Evolutionary conservation across 2,888 invertebrate genomes (phyloP).

Genomic region (Amblyteles armatorius): DNA sequence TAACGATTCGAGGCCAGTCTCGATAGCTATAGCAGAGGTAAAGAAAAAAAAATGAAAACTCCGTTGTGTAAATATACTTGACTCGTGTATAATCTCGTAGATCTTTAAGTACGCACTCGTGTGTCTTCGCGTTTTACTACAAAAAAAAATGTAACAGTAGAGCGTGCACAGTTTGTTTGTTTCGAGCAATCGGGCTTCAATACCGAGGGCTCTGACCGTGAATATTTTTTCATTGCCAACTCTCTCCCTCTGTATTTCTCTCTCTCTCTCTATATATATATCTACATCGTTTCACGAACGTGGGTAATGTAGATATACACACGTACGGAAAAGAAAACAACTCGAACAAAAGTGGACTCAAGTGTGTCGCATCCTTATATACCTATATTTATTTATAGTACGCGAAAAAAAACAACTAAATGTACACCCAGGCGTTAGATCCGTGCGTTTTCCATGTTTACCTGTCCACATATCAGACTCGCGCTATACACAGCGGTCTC

Average conservation of each 20-base stretch:
- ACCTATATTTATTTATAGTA: neutral
- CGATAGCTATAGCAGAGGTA: slow-evolving; percentile 19
- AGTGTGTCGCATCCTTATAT: neutral
- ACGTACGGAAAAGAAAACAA: neutral
- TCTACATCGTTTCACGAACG: neutral
- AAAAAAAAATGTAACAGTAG: slow-evolving; percentile 29
- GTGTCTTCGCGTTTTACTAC: slow-evolving; percentile 52
- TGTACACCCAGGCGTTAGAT: neutral
- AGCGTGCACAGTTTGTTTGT: slow-evolving; percentile 54
- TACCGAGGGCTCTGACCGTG: slow-evolving; percentile 26
- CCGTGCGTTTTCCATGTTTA: slow-evolving; percentile 12
- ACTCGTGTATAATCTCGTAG: slow-evolving; percentile 60
- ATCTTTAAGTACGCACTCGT: slow-evolving; percentile 49
- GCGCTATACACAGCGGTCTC: neutral
- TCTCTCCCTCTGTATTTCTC: neutral
- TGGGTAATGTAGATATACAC: neutral
- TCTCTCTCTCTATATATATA: neutral
- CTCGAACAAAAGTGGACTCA: neutral
- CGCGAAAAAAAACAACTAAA: neutral
- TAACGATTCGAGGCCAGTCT: slow-evolving; percentile 8
- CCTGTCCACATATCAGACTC: neutral
- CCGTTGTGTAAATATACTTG: slow-evolving; percentile 65
- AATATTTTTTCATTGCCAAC: slow-evolving; percentile 39
- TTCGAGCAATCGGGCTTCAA: slow-evolving; percentile 32
- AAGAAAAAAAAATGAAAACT: slow-evolving; percentile 8